Conservation (phyloP, 2,113 vertebrate genomes). For the Seriola quinqueradiata region DNA sequence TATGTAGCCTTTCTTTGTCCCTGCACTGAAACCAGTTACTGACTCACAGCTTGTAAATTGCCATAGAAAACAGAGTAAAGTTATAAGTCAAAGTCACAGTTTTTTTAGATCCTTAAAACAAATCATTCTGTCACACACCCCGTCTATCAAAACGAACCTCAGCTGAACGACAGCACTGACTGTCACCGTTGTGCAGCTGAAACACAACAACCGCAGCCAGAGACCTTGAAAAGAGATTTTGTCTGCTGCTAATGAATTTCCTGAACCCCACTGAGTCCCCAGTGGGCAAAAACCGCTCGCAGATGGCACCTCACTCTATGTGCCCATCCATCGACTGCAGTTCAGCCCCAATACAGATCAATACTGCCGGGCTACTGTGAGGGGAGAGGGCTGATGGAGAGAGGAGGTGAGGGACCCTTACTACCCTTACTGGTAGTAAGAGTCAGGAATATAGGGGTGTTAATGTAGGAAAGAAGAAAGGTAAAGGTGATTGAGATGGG, state of each 20-base stretch:
- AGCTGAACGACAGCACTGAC: not conserved
- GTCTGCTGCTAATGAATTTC: constrained; percentile 22
- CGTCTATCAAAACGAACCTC: not conserved
- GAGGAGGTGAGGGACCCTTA: not conserved
- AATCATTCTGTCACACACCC: not conserved
- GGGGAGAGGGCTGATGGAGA: constrained; percentile 23
- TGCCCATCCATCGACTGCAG: constrained; percentile 38
- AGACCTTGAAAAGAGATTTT: constrained; percentile 30
- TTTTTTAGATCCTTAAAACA: not conserved
- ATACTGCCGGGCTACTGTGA: constrained; percentile 23
- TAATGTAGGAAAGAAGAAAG: constrained; percentile 19
- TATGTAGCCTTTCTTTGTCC: not conserved
- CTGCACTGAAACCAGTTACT: not conserved
- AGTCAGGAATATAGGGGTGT: not conserved
- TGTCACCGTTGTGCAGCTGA: not conserved
- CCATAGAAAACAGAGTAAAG: not conserved
- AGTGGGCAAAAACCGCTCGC: constrained; percentile 31
- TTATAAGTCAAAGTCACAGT: not conserved
- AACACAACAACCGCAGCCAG: not conserved
- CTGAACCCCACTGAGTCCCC: constrained; percentile 16
- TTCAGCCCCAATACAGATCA: constrained; percentile 40
- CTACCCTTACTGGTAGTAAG: too few species aligned
- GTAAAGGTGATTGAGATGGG: not conserved
- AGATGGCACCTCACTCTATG: constrained; percentile 49
- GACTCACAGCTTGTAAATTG: not conserved